Evolutionary conservation across 1,140 invertebrate species (phyloP).

Genomic region (Zeugodacus cucurbitae): DNA sequence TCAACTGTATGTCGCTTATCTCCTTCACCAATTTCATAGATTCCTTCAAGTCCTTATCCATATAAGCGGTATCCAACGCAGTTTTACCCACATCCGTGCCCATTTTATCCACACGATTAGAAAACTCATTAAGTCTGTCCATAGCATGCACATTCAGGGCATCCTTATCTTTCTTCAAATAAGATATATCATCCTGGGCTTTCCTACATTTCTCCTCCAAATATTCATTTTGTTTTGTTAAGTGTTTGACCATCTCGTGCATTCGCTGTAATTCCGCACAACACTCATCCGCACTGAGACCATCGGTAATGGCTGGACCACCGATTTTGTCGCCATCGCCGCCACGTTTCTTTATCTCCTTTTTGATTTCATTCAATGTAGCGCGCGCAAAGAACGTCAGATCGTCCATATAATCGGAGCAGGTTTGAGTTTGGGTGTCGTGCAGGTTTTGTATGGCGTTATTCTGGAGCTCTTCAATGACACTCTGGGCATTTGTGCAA

Average conservation of each 20-base stretch:
- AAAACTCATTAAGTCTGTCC: slow-evolving; percentile 29
- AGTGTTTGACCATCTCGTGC: slow-evolving; percentile 15
- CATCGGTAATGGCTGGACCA: neutral
- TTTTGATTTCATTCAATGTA: slow-evolving; percentile 54
- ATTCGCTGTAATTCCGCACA: slow-evolving; percentile 30
- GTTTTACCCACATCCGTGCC: slow-evolving; percentile 16
- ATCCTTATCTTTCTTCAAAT: neutral
- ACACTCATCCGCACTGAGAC: slow-evolving; percentile 12
- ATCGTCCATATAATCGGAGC: slow-evolving; percentile 52
- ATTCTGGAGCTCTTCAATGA: slow-evolving; percentile 47
- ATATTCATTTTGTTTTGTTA: slow-evolving; percentile 26
- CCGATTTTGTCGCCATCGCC: neutral
- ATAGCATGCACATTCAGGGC: neutral
- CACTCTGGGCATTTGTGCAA: neutral
- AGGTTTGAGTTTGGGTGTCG: slow-evolving; percentile 44
- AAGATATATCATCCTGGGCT: neutral
- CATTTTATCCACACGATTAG: slow-evolving; percentile 16
- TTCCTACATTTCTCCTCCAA: slow-evolving; percentile 16
- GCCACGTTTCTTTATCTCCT: slow-evolving; percentile 47
- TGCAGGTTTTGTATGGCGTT: slow-evolving; percentile 43
- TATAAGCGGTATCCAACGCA: neutral
- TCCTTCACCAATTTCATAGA: slow-evolving; percentile 39
- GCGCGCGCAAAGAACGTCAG: slow-evolving; percentile 54
- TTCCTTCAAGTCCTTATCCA: slow-evolving; percentile 37
- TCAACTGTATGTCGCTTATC: slow-evolving; percentile 43